Evolutionary conservation across 1,140 invertebrate species (phyloP).

Genomic region (Diuraphis noxia): DNA sequence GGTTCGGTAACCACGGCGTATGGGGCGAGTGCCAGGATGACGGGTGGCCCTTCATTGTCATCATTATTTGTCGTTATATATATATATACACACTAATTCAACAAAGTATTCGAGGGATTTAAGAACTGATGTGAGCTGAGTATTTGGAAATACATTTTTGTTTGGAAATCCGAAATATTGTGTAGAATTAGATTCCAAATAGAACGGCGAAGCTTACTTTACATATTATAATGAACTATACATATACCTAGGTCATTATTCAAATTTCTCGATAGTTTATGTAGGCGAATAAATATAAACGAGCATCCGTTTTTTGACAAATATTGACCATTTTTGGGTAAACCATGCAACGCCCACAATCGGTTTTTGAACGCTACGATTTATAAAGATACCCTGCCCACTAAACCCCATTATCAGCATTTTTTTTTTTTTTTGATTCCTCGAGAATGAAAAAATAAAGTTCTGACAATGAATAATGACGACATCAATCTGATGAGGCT

Average conservation of each 20-base stretch:
- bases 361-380: background rate
- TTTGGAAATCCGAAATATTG: background rate
- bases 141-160: background rate
- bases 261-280: background rate
- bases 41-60: background rate
- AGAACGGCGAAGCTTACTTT: background rate
- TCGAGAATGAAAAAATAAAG: background rate
- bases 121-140: background rate
- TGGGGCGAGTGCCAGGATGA: background rate
- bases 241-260: background rate
- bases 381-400: background rate
- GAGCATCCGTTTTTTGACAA: background rate
- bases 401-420: background rate
- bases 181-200: background rate
- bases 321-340: background rate
- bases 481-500: background rate
- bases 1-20: background rate
- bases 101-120: background rate
- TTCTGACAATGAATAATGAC: background rate
- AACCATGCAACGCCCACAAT: background rate
- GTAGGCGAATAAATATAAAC: background rate
- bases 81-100: background rate
- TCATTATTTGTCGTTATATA: background rate
- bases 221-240: background rate
- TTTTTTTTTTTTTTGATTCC: background rate